These are phyloP conservation scores for Monochamus saltuarius DNA, from an alignment of 1,140 invertebrate genomes.

Conservation along the genomic window DNA sequence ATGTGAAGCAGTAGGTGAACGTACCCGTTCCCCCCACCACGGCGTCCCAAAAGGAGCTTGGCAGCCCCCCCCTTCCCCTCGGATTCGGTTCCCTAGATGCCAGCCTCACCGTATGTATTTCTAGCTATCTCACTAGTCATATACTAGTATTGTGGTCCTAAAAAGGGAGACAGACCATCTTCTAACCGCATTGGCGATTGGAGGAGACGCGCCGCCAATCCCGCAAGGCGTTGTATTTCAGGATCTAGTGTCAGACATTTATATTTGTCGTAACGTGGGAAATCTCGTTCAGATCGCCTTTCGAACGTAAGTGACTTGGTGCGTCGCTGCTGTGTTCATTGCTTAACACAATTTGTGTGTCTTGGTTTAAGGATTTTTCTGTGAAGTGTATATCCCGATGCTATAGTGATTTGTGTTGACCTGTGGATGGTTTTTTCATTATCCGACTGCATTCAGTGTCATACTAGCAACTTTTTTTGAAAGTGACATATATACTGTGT, in stretches of 20 bases:
- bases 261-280: constrained; percentile 69
- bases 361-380: constrained; percentile 13
- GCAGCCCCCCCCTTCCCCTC: constrained; percentile 24
- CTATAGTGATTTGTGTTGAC: constrained; percentile 22
- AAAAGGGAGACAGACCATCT: constrained; percentile 63
- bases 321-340: constrained; percentile 31
- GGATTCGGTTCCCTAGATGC: constrained; percentile 11
- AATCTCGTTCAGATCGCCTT: constrained; percentile 86
- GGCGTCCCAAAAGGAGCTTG: constrained; percentile 25
- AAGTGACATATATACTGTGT: too few species aligned
- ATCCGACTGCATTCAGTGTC: constrained; percentile 12
- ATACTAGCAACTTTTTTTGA: constrained; percentile 23
- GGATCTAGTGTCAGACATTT: constrained; percentile 86
- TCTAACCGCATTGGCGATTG: constrained; percentile 56
- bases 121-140: constrained; percentile 26
- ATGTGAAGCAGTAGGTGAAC: constrained; percentile 38
- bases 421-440: constrained; percentile 9
- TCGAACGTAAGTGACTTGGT: constrained; percentile 76
- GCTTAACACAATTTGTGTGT: constrained; percentile 17
- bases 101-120: constrained; percentile 33
- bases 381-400: constrained; percentile 12
- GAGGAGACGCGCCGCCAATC: constrained; percentile 53
- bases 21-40: constrained; percentile 31
- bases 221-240: constrained; percentile 53
- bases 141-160: constrained; percentile 54